Evolutionary conservation across 64 coral and sea anemone species (phyloP).

Genomic region (Porites australiensis): DNA sequence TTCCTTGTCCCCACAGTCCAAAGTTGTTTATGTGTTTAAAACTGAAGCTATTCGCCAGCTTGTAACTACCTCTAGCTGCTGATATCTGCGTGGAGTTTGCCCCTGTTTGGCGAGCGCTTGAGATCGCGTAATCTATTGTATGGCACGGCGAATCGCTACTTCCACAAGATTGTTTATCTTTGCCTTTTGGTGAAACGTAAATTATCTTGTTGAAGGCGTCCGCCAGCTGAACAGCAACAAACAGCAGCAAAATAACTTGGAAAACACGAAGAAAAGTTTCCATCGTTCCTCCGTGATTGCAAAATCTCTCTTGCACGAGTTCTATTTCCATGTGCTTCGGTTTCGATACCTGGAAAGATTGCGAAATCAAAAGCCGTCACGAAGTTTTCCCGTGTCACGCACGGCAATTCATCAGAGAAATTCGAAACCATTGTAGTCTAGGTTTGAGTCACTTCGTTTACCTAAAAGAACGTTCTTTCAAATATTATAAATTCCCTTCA

Average conservation of each 20-base stretch:
- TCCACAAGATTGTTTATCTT: not conserved
- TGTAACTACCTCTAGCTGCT: conserved; percentile 55
- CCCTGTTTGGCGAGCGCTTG: not conserved
- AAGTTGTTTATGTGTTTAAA: conserved; percentile 64
- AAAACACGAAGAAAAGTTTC: not conserved
- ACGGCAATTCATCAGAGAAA: too few species aligned
- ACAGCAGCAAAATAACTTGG: not conserved
- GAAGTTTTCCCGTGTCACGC: too few species aligned
- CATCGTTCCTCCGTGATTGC: not conserved
- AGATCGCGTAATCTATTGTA: conserved; percentile 57
- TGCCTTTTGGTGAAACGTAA: conserved; percentile 59
- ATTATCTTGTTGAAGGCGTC: conserved; percentile 41
- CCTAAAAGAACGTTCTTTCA: too few species aligned
- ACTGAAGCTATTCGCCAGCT: conserved; percentile 32
- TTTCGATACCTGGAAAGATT: too few species aligned
- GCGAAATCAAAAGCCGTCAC: too few species aligned
- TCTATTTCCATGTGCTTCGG: too few species aligned
- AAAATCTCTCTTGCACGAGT: too few species aligned
- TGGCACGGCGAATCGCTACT: conserved; percentile 22
- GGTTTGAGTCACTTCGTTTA: too few species aligned
- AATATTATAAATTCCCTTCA: too few species aligned
- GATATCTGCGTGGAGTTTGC: conserved; percentile 72
- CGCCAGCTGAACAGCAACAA: not conserved
- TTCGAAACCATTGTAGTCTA: too few species aligned
- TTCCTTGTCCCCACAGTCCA: conserved; percentile 42